Conservation (phyloP, 2,888 invertebrate species). For the Caenorhabditis macrosperma region DNA sequence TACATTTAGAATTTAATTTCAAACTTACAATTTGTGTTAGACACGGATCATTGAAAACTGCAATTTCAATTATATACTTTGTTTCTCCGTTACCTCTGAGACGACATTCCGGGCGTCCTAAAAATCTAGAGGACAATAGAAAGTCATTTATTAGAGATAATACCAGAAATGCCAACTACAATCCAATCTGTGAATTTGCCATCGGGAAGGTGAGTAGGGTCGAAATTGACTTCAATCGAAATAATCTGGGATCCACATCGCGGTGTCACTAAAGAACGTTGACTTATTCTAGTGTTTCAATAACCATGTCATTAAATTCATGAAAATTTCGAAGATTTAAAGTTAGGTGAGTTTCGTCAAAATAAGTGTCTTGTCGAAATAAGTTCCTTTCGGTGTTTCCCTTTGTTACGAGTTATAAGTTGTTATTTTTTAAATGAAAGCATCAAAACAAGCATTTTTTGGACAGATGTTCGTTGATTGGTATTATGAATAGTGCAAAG, state of each 20-base stretch:
- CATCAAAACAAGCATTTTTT: too few relatives aligned
- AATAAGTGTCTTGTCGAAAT: too few relatives aligned
- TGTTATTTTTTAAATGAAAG: too few relatives aligned
- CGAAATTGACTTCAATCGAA: constrained; percentile 76
- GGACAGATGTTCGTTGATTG: too few relatives aligned
- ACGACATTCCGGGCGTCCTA: constrained; percentile 75
- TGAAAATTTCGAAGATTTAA: too few relatives aligned
- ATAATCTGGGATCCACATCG: constrained; percentile 75
- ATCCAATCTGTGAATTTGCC: constrained; percentile 78
- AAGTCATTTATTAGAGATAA: not conserved
- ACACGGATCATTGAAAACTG: constrained; percentile 79
- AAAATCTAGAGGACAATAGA: not conserved
- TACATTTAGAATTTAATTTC: not conserved
- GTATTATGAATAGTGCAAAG: too few relatives aligned
- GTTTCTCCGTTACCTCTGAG: constrained; percentile 78
- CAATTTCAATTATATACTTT: constrained; percentile 78
- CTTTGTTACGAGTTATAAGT: too few relatives aligned
- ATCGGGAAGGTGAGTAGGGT: constrained; percentile 65
- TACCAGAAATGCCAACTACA: constrained; percentile 77
- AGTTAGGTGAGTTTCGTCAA: too few relatives aligned
- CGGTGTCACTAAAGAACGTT: constrained; percentile 73
- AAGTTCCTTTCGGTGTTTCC: too few relatives aligned
- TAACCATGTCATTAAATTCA: too few relatives aligned
- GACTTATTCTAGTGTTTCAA: too few relatives aligned
- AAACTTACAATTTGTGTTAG: constrained; percentile 73